Evolutionary conservation across 2,888 invertebrate genomes (phyloP).

Genomic region (Dascillus cervinus): DNA sequence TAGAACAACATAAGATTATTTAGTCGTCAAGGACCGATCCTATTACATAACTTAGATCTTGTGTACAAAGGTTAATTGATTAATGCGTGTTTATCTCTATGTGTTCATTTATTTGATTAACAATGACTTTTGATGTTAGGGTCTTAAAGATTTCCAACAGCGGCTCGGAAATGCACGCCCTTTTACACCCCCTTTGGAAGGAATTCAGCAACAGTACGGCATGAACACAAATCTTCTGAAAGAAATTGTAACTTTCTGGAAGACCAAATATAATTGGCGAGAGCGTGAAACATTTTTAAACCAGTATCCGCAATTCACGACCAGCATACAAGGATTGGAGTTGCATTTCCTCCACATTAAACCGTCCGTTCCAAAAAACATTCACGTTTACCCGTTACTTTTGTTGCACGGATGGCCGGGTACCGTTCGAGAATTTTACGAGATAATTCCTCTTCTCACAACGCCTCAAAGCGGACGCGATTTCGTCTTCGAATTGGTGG

Average conservation of each 20-base stretch:
- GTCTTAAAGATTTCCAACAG: constrained; percentile 43
- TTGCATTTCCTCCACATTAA: constrained; percentile 62
- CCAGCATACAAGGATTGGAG: constrained; percentile 60
- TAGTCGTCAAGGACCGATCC: too few species aligned
- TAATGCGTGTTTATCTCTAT: too few species aligned
- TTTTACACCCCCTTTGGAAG: constrained; percentile 51
- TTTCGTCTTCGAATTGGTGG: constrained; percentile 58
- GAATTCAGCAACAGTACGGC: constrained; percentile 67
- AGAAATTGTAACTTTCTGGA: constrained; percentile 69
- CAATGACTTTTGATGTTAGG: constrained; percentile 12
- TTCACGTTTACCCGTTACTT: constrained; percentile 49
- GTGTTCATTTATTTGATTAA: too few species aligned
- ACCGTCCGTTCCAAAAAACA: constrained; percentile 31
- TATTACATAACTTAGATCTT: too few species aligned
- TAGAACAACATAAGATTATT: neutral
- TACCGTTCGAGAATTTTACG: constrained; percentile 72
- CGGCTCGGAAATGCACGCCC: constrained; percentile 46
- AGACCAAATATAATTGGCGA: constrained; percentile 57
- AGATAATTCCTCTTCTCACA: constrained; percentile 57
- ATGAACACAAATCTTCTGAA: constrained; percentile 59
- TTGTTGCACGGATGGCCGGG: constrained; percentile 89
- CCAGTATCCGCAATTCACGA: constrained; percentile 58
- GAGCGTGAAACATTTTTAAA: constrained; percentile 54
- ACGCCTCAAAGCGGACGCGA: constrained; percentile 45
- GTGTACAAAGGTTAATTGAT: too few species aligned